These are phyloP conservation scores for Colistium nudipinnis DNA, from an alignment of 2,113 vertebrate species.

Conservation along the genomic window DNA sequence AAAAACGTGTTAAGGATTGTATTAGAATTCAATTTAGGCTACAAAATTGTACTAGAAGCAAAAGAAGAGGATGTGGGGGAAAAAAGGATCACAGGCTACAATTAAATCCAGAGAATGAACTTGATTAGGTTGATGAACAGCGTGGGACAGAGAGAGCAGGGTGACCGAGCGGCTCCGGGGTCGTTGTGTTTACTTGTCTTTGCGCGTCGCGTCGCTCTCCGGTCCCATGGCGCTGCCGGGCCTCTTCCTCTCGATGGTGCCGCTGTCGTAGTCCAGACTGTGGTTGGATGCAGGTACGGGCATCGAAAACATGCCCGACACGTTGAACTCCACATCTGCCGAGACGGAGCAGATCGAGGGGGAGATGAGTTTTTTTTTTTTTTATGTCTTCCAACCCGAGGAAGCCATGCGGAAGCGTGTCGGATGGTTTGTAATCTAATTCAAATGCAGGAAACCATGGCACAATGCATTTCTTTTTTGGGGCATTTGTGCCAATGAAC, in stretches of 20 bases:
- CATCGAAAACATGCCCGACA: constrained; percentile 93
- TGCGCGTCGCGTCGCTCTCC: constrained; percentile 88
- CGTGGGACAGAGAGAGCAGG: background rate
- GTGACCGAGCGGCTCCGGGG: background rate
- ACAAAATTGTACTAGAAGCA: constrained; percentile 3
- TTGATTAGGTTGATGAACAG: background rate
- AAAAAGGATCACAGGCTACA: constrained; percentile 25
- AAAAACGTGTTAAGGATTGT: constrained; percentile 13
- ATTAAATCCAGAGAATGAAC: constrained; percentile 25
- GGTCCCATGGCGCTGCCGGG: constrained; percentile 91
- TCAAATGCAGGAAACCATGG: constrained; percentile 1
- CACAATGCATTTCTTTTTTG: no score
- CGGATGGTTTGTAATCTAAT: constrained; percentile 1
- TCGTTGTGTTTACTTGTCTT: constrained; percentile 90
- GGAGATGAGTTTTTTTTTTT: no score
- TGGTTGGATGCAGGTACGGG: constrained; percentile 87
- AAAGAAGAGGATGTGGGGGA: constrained; percentile 14
- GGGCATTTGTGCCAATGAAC: no score
- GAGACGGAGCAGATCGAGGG: constrained; percentile 13
- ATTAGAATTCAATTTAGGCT: constrained; percentile 8
- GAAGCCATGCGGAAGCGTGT: background rate
- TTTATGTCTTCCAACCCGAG: background rate
- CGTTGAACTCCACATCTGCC: constrained; percentile 96
- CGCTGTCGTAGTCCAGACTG: constrained; percentile 83
- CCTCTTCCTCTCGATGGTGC: constrained; percentile 92